Evolutionary conservation across 2,113 vertebrate genomes (phyloP).

Genomic region (Ailuropoda melanoleuca): DNA sequence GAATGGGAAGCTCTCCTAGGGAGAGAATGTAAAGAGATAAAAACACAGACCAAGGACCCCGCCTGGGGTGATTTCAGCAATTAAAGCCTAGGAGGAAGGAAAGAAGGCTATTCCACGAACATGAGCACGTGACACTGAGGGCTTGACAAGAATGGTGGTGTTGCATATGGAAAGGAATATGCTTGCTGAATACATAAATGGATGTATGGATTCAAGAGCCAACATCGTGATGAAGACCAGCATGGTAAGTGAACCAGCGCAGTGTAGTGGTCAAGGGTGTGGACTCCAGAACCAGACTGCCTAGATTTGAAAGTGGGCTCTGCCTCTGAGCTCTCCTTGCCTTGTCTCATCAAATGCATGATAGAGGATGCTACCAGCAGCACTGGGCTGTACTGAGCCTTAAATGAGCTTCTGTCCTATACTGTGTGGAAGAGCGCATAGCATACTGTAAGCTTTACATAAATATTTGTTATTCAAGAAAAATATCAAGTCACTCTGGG

Average conservation of each 20-base stretch:
- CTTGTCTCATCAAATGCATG: not conserved
- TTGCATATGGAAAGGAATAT: not conserved
- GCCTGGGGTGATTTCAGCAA: not conserved
- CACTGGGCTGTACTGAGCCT: not conserved
- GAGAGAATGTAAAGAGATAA: not conserved
- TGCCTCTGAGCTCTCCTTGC: not conserved
- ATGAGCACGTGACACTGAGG: not conserved
- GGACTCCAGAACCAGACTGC: not conserved
- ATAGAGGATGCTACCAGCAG: not conserved
- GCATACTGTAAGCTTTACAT: not conserved
- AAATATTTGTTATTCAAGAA: not conserved
- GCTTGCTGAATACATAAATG: not conserved
- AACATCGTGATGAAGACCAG: not conserved
- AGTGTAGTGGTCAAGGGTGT: not conserved
- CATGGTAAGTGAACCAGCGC: fast-evolving
- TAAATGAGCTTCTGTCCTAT: not conserved
- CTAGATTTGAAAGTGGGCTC: not conserved
- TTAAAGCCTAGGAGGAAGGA: not conserved
- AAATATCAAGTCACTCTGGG: not conserved
- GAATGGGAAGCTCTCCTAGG: not conserved
- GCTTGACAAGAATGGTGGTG: not conserved
- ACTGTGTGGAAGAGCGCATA: not conserved
- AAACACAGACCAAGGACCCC: not conserved
- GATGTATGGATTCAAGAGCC: not conserved
- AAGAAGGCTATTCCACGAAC: not conserved